Conservation (phyloP, 2,113 vertebrate species). For the Pseudorectes ferrugineus region DNA sequence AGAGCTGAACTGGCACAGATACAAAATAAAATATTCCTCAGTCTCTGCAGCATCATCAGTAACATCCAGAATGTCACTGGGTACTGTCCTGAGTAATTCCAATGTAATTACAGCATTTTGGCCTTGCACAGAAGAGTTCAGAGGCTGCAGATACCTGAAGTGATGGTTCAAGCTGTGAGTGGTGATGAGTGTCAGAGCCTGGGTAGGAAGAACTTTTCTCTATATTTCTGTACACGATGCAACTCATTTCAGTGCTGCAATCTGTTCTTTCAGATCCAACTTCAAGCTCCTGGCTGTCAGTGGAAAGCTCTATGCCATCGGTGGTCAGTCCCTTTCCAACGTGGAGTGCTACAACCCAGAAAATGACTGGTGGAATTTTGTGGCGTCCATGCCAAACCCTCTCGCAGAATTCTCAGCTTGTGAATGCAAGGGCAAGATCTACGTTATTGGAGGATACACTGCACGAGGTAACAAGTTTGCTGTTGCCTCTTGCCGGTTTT, state of each 20-base stretch:
- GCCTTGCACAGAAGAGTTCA: not conserved
- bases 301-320: constrained; percentile 90
- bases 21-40: not conserved
- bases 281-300: constrained; percentile 91
- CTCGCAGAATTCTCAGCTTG: constrained; percentile 94
- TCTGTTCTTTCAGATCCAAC: constrained; percentile 83
- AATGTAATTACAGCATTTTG: not conserved
- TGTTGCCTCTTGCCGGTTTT: not conserved
- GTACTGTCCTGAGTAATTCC: not conserved
- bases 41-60: not conserved
- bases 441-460: constrained; percentile 94
- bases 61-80: not conserved
- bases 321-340: constrained; percentile 88
- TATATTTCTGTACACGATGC: not conserved
- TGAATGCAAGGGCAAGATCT: constrained; percentile 91
- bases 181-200: not conserved
- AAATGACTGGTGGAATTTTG: constrained; percentile 91
- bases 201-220: not conserved
- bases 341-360: constrained; percentile 93
- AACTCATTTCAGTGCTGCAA: not conserved
- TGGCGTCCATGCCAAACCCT: constrained; percentile 88
- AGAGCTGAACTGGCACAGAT: not conserved
- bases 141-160: not conserved
- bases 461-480: constrained; percentile 77
- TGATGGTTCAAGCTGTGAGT: not conserved